Evolutionary conservation across 92 coral and sea anemone genomes (phyloP).

Genomic region (Siderastrea siderea): DNA sequence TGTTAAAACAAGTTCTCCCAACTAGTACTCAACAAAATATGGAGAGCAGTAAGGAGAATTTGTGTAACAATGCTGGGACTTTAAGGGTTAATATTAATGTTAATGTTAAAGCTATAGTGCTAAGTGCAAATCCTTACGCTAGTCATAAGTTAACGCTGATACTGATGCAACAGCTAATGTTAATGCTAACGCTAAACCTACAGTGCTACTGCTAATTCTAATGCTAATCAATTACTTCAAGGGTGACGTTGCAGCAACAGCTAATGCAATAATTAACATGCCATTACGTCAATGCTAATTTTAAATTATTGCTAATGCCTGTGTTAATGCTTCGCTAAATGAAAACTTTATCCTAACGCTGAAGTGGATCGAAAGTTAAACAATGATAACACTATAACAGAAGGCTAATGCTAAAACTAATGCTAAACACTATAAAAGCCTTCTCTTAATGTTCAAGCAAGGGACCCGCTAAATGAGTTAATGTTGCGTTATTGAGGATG

Average conservation of each 20-base stretch:
- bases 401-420: background rate
- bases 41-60: no score
- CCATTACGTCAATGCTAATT: background rate
- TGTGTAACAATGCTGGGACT: no score
- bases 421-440: background rate
- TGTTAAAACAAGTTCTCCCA: no score
- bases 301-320: background rate
- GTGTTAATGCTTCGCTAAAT: background rate
- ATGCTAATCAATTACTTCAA: background rate
- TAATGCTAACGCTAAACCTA: background rate
- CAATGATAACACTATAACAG: no score
- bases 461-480: no score
- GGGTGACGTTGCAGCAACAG: background rate
- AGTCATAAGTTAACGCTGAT: conserved; percentile 1
- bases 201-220: background rate
- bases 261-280: background rate
- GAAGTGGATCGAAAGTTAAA: no score
- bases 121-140: background rate
- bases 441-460: no score
- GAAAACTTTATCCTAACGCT: no score
- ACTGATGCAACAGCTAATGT: background rate
- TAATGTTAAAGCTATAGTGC: no score
- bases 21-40: no score
- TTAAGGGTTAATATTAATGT: background rate
- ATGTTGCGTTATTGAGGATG: no score